These are phyloP conservation scores for Abrostola triplasia DNA, from an alignment of 2,888 invertebrate genomes.

Conservation along the genomic window DNA sequence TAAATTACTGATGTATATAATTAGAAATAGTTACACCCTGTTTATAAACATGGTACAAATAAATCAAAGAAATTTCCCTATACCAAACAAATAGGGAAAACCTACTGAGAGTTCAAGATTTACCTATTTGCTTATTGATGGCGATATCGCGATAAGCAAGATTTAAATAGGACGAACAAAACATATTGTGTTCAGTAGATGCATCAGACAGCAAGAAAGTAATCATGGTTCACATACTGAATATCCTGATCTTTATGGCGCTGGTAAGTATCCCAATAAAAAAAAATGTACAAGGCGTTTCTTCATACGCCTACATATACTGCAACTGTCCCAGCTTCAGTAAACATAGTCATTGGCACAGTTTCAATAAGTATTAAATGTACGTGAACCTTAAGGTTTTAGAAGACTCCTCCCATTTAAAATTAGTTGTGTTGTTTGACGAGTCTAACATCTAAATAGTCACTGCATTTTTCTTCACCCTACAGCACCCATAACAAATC, in stretches of 20 bases:
- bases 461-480: too few species aligned
- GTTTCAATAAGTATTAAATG: too few species aligned
- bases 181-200: slow-evolving; percentile 20
- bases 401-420: too few species aligned
- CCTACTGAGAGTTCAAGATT: slow-evolving; percentile 51
- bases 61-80: slow-evolving; percentile 1
- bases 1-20: not conserved
- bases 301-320: too few species aligned
- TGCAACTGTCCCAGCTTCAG: too few species aligned
- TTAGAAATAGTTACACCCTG: not conserved
- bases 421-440: too few species aligned
- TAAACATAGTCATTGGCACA: too few species aligned
- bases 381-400: too few species aligned
- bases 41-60: not conserved
- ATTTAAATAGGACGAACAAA: slow-evolving; percentile 44
- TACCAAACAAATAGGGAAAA: slow-evolving; percentile 59
- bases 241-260: slow-evolving; percentile 26
- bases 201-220: slow-evolving; percentile 21
- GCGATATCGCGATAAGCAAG: slow-evolving; percentile 35
- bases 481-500: not conserved
- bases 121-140: slow-evolving; percentile 55
- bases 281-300: not conserved
- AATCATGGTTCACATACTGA: slow-evolving; percentile 33
- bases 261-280: slow-evolving; percentile 35
- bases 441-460: too few species aligned